Conservation (phyloP, 2,797 vertebrate genomes). For the Acomys russatus region DNA sequence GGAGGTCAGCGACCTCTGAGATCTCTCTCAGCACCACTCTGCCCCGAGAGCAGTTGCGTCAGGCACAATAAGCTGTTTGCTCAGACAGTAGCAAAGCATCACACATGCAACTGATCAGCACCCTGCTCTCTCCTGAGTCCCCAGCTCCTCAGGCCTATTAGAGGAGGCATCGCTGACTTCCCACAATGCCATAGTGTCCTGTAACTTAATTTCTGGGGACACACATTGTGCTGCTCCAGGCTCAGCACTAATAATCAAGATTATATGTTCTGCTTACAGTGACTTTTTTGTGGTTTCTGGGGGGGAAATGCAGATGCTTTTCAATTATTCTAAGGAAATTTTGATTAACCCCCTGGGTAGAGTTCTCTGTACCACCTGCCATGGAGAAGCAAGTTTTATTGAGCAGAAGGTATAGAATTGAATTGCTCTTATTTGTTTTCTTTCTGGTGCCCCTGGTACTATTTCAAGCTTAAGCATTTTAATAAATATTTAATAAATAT, state of each 20-base stretch:
- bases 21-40: conserved; percentile 33
- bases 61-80: background rate
- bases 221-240: conserved; percentile 71
- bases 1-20: conserved; percentile 62
- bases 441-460: conserved; percentile 81
- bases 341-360: conserved; percentile 83
- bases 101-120: conserved; percentile 59
- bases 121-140: background rate
- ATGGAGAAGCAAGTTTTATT: conserved; percentile 78
- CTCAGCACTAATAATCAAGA: conserved; percentile 73
- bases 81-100: conserved; percentile 16
- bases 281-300: conserved; percentile 74
- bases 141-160: background rate
- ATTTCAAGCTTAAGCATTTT: conserved; percentile 77
- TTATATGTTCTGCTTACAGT: conserved; percentile 77
- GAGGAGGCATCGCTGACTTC: conserved; percentile 38
- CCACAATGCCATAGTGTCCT: conserved; percentile 53
- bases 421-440: conserved; percentile 85
- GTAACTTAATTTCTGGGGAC: conserved; percentile 69
- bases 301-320: conserved; percentile 78
- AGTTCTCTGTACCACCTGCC: conserved; percentile 82
- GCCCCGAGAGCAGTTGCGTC: conserved; percentile 46
- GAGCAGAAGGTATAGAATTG: conserved; percentile 81
- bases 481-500: conserved; percentile 83
- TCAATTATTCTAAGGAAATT: conserved; percentile 82